phyloP scores from a whole-genome alignment of 2,888 invertebrate species.

The Diaperis boleti region DNA sequence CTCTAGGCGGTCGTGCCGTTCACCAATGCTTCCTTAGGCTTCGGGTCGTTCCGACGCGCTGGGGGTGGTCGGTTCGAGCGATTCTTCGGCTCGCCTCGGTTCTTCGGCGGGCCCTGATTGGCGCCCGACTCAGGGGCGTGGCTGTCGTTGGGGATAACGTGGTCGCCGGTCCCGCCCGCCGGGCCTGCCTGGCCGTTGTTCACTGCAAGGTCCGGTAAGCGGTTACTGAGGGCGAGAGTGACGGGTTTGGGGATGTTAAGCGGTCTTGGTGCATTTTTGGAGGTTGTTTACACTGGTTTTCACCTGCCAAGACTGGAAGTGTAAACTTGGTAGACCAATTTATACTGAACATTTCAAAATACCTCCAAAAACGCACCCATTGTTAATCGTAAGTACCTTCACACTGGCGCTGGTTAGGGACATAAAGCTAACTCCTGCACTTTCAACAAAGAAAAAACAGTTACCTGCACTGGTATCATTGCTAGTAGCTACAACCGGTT shows the following conservation, averaged over 20 bases:
- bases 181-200: slow-evolving; percentile 40
- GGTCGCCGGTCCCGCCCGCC: slow-evolving; percentile 33
- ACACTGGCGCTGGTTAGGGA: slow-evolving; percentile 10
- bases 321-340: too few species aligned
- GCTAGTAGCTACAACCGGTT: slow-evolving; percentile 12
- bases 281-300: too few species aligned
- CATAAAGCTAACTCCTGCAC: background rate
- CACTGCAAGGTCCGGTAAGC: slow-evolving; percentile 51
- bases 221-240: too few species aligned
- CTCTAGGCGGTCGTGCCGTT: slow-evolving; percentile 74
- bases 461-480: slow-evolving; percentile 8
- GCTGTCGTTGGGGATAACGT: slow-evolving; percentile 28
- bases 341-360: too few species aligned
- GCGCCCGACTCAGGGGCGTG: background rate
- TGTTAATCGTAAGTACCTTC: slow-evolving; percentile 4
- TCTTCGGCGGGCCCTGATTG: slow-evolving; percentile 10
- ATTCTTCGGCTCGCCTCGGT: slow-evolving; percentile 45
- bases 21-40: slow-evolving; percentile 75
- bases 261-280: too few species aligned
- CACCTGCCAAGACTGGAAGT: too few species aligned
- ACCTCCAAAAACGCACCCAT: background rate
- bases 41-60: slow-evolving; percentile 63
- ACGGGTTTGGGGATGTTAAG: too few species aligned
- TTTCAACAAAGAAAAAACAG: background rate
- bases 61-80: slow-evolving; percentile 60